Evolutionary conservation across 1,140 invertebrate genomes (phyloP).

Genomic region (Sarcophaga bullata): DNA sequence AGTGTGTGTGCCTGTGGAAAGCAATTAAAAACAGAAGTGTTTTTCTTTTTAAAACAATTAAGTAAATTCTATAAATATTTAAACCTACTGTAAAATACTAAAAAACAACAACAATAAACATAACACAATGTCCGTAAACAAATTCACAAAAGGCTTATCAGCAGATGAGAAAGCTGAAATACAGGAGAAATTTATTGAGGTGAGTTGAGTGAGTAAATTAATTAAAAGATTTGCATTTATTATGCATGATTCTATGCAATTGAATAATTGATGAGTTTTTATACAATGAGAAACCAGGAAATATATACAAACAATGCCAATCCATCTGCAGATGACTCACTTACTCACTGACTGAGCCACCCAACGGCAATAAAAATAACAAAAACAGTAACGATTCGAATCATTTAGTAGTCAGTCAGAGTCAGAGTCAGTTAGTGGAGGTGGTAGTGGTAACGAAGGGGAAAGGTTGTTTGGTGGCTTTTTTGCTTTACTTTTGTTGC

Average conservation of each 20-base stretch:
- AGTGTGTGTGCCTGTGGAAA: not conserved
- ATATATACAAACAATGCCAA: not conserved
- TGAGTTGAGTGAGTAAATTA: slow-evolving; percentile 26
- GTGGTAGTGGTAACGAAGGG: not conserved
- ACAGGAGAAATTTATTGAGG: slow-evolving; percentile 65
- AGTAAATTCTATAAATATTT: not conserved
- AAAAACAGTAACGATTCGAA: too few relatives aligned
- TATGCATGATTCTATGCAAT: not conserved
- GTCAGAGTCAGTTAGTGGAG: not conserved
- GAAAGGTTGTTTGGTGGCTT: slow-evolving; percentile 22
- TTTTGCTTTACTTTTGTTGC: not conserved
- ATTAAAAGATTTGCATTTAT: slow-evolving; percentile 46
- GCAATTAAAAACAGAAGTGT: not conserved
- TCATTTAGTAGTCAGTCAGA: too few relatives aligned
- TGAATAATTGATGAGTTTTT: slow-evolving; percentile 20
- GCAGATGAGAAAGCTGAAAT: slow-evolving; percentile 64
- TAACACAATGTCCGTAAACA: slow-evolving; percentile 61
- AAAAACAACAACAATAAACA: slow-evolving; percentile 34
- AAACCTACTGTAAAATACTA: too few relatives aligned
- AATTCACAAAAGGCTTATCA: slow-evolving; percentile 64
- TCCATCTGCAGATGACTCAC: too few relatives aligned
- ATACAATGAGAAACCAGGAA: too few relatives aligned
- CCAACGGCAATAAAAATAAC: not conserved
- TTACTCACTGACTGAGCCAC: not conserved
- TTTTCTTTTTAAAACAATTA: not conserved